A percentile compares a stretch with the other conserved stretches of the same genome.
phyloP scores from a whole-genome alignment of 2,888 invertebrate species.

The Hypomecis punctinalis region DNA sequence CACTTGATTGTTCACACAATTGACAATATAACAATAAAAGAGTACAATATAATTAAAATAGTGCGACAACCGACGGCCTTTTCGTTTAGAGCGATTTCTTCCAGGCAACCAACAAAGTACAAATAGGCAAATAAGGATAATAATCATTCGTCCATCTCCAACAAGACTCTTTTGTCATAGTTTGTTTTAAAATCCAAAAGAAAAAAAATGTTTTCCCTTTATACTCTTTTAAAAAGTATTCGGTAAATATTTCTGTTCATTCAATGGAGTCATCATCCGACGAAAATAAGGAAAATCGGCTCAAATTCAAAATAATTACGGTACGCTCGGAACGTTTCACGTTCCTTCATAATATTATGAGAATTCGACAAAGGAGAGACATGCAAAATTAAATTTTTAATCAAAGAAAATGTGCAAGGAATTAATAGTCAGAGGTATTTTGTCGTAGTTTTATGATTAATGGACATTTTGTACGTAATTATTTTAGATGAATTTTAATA shows the following conservation, averaged over 20 bases:
- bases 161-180: neutral
- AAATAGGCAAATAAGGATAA: too few species aligned
- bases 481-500: neutral
- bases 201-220: neutral
- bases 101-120: too few species aligned
- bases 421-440: constrained; percentile 3
- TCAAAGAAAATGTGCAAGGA: constrained; percentile 23
- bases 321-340: constrained; percentile 30
- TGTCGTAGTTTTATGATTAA: neutral
- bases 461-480: neutral
- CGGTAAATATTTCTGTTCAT: constrained; percentile 30
- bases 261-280: constrained; percentile 28
- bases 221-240: constrained; percentile 13
- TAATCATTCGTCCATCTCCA: neutral
- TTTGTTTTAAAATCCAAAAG: neutral
- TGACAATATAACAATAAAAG: too few species aligned
- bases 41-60: too few species aligned
- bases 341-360: constrained; percentile 38
- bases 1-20: too few species aligned
- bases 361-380: constrained; percentile 32
- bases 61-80: too few species aligned
- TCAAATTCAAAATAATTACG: constrained; percentile 38
- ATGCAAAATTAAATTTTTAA: constrained; percentile 33
- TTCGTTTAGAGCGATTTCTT: too few species aligned
- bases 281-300: constrained; percentile 40